These are phyloP conservation scores for Nomia melanderi DNA, from an alignment of 1,140 invertebrate genomes.

Conservation along the genomic window DNA sequence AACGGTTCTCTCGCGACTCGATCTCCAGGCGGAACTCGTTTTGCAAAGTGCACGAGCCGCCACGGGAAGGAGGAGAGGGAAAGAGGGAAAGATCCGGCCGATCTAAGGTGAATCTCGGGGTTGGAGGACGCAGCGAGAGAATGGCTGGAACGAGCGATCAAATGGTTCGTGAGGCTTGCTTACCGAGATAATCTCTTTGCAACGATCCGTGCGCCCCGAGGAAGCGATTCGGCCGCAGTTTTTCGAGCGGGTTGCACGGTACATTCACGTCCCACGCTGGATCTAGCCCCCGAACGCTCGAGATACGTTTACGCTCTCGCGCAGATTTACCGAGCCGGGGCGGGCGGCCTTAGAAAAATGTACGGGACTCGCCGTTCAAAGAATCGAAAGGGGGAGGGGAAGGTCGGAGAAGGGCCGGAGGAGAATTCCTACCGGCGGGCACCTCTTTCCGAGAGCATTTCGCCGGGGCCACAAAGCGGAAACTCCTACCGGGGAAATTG, in stretches of 20 bases:
- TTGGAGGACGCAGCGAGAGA: constrained; percentile 27
- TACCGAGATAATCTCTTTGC: constrained; percentile 65
- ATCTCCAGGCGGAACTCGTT: constrained; percentile 50
- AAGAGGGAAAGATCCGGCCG: constrained; percentile 41
- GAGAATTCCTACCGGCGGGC: not conserved
- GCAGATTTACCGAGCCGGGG: constrained; percentile 30
- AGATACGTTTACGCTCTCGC: constrained; percentile 51
- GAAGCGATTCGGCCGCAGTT: constrained; percentile 53
- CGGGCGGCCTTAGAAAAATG: constrained; percentile 2
- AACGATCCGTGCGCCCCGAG: constrained; percentile 50
- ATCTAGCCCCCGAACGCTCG: constrained; percentile 27
- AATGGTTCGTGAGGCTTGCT: constrained; percentile 63
- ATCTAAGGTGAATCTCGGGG: constrained; percentile 29
- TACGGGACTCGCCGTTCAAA: constrained; percentile 28
- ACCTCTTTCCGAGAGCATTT: constrained; percentile 6
- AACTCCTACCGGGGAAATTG: constrained; percentile 20
- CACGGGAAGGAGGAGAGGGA: too few relatives aligned
- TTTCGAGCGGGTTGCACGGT: constrained; percentile 36
- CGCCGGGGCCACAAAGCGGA: constrained; percentile 13
- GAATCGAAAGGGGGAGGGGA: not conserved
- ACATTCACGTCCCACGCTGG: constrained; percentile 26
- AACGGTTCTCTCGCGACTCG: constrained; percentile 34
- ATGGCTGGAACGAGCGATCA: constrained; percentile 60
- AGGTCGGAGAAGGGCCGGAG: too few relatives aligned
- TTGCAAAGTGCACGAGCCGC: constrained; percentile 53